Evolutionary conservation across 2,888 invertebrate genomes (phyloP).

Genomic region (Aphodius granarius): DNA sequence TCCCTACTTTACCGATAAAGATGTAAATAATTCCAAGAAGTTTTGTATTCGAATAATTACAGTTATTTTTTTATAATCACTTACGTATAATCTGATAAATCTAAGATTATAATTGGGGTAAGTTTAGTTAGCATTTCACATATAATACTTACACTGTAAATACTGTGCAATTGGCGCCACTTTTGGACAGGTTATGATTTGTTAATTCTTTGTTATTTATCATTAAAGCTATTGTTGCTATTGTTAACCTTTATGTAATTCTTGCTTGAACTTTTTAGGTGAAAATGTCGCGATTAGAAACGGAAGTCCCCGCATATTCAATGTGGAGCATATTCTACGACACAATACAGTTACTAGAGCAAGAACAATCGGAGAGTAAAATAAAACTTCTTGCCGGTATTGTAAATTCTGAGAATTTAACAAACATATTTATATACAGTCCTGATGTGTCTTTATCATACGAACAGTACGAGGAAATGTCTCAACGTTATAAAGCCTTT

Average conservation of each 20-base stretch:
- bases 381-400: slow-evolving; percentile 62
- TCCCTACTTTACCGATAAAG: neutral
- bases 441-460: slow-evolving; percentile 55
- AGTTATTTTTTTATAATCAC: neutral
- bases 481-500: slow-evolving; percentile 56
- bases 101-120: neutral
- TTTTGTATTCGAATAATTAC: neutral
- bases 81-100: neutral
- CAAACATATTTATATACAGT: slow-evolving; percentile 59
- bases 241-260: no score
- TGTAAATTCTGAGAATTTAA: slow-evolving; percentile 61
- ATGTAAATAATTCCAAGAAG: neutral
- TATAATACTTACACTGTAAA: no score
- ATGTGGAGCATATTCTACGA: slow-evolving; percentile 68
- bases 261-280: neutral
- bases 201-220: neutral
- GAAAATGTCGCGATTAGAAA: slow-evolving; percentile 26
- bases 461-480: slow-evolving; percentile 52
- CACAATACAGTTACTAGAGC: slow-evolving; percentile 62
- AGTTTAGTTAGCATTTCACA: neutral
- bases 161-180: neutral
- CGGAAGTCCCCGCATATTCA: slow-evolving; percentile 46
- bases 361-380: slow-evolving; percentile 59
- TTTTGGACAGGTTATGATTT: neutral
- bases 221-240: neutral